Evolutionary conservation across 2,888 invertebrate species (phyloP).

Genomic region (Amaurobius ferox): DNA sequence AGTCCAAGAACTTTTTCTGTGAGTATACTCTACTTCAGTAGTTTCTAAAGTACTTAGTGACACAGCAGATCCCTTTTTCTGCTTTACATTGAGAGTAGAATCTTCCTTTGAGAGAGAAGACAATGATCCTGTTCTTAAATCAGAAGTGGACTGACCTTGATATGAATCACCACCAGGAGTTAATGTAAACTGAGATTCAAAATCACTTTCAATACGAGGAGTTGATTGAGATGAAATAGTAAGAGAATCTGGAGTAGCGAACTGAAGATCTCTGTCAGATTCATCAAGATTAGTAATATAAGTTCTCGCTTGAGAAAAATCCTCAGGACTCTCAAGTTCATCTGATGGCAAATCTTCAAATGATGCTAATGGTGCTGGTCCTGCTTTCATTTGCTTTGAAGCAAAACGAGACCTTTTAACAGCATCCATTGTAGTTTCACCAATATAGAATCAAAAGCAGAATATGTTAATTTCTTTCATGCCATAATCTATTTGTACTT

Average conservation of each 20-base stretch:
- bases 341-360: conserved; percentile 88
- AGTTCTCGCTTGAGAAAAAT: conserved; percentile 62
- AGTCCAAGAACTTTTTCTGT: conserved; percentile 74
- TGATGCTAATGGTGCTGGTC: conserved; percentile 95
- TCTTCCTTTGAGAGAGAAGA: conserved; percentile 60
- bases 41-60: conserved; percentile 47
- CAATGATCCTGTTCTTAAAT: conserved; percentile 49
- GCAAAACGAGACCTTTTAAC: conserved; percentile 73
- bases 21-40: conserved; percentile 38
- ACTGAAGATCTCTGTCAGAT: conserved; percentile 47
- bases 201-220: conserved; percentile 66
- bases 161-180: conserved; percentile 64
- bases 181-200: conserved; percentile 68
- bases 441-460: no score
- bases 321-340: conserved; percentile 82
- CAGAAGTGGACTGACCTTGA: conserved; percentile 37
- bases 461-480: no score
- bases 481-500: no score
- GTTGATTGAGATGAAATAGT: conserved; percentile 69
- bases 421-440: conserved; percentile 71
- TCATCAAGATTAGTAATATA: conserved; percentile 58
- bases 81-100: conserved; percentile 17
- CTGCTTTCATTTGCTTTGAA: conserved; percentile 83
- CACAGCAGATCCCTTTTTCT: conserved; percentile 62
- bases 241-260: conserved; percentile 66